Conservation (phyloP, 2,888 invertebrate species). For the Quadroppia sp. region DNA sequence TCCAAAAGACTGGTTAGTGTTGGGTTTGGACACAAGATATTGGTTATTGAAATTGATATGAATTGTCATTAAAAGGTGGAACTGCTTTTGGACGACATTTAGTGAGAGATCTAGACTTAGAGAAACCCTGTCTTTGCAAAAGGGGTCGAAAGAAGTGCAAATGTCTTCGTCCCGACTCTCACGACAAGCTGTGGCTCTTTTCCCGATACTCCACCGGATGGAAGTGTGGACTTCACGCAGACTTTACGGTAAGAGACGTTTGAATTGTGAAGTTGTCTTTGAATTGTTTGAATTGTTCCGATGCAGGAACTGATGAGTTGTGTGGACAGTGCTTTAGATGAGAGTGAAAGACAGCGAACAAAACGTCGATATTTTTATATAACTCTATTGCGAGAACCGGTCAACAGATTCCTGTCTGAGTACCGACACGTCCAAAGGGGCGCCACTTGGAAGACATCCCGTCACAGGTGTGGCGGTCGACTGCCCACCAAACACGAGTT, state of each 20-base stretch:
- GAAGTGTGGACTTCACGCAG: constrained; percentile 97
- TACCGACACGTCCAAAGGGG: constrained; percentile 94
- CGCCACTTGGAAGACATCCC: constrained; percentile 85
- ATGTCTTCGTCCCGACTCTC: constrained; percentile 50
- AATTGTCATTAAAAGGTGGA: constrained; percentile 63
- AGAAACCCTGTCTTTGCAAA: constrained; percentile 69
- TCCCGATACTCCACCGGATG: constrained; percentile 95
- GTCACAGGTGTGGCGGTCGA: constrained; percentile 63
- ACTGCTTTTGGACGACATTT: constrained; percentile 93
- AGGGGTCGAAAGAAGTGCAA: constrained; percentile 49
- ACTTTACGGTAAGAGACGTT: constrained; percentile 67
- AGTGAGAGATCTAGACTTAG: constrained; percentile 85
- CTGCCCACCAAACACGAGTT: constrained; percentile 75
- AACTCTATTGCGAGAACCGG: constrained; percentile 88
- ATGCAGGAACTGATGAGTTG: constrained; percentile 76
- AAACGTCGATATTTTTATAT: constrained; percentile 80
- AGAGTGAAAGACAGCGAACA: constrained; percentile 69
- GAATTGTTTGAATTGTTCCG: not conserved
- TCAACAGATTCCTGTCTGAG: constrained; percentile 88
- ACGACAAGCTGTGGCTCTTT: constrained; percentile 92
- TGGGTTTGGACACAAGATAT: not conserved
- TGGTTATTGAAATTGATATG: constrained; percentile 10
- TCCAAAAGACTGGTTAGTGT: constrained; percentile 85
- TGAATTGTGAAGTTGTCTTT: not conserved
- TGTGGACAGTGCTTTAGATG: constrained; percentile 83